Evolutionary conservation across 2,888 invertebrate genomes (phyloP).

Genomic region (Synergus itoensis): DNA sequence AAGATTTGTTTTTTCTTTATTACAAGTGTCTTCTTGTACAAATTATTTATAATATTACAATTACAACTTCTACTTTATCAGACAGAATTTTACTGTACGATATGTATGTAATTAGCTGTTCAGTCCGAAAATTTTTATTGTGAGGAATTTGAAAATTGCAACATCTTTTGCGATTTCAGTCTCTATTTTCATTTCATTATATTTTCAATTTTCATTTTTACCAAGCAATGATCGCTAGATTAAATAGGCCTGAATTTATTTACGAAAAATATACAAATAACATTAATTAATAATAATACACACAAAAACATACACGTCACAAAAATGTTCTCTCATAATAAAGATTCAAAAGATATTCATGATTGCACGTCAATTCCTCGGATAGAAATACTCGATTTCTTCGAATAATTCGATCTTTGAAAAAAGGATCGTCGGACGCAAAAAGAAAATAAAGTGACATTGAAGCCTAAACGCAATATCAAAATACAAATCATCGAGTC

Average conservation of each 20-base stretch:
- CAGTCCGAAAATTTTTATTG: conserved; percentile 65
- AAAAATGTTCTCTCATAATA: conserved; percentile 6
- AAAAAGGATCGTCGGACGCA: conserved; percentile 25
- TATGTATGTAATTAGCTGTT: conserved; percentile 74
- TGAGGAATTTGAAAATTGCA: conserved; percentile 68
- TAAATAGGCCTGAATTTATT: conserved; percentile 52
- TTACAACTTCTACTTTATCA: conserved; percentile 67
- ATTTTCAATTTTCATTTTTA: background rate
- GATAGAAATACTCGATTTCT: conserved; percentile 18
- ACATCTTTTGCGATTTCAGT: conserved; percentile 57
- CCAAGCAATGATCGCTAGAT: conserved; percentile 16
- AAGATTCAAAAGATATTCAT: background rate
- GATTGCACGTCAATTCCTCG: conserved; percentile 28
- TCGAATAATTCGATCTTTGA: conserved; percentile 23
- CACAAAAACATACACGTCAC: conserved; percentile 32
- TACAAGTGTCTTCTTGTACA: conserved; percentile 76
- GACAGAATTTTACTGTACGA: conserved; percentile 68
- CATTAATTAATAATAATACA: conserved; percentile 20
- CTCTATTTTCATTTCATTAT: conserved; percentile 17
- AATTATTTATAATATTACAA: conserved; percentile 75
- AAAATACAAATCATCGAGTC: conserved; percentile 57
- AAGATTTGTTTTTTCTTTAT: conserved; percentile 77
- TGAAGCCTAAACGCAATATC: conserved; percentile 27
- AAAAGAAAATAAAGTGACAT: conserved; percentile 19
- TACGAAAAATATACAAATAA: conserved; percentile 49